These are phyloP conservation scores for Pelecanoides urinatrix DNA, from an alignment of 2,113 vertebrate genomes.

Conservation along the genomic window DNA sequence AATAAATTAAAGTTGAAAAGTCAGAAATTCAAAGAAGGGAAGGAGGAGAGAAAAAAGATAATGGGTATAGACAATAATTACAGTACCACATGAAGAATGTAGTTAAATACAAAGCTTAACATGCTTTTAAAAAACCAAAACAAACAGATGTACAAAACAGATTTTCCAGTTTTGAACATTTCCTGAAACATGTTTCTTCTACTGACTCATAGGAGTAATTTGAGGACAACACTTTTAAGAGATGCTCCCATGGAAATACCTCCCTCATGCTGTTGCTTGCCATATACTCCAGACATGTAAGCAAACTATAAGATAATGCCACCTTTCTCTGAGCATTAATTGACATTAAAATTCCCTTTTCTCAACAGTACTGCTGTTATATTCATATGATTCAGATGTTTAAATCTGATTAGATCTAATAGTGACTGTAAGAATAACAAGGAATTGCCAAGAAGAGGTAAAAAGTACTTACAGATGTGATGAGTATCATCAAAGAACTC, in stretches of 20 bases:
- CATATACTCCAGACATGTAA: background rate
- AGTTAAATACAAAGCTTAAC: background rate
- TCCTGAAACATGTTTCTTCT: background rate
- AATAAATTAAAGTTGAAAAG: background rate
- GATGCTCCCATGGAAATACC: background rate
- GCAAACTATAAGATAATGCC: background rate
- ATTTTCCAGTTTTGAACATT: background rate
- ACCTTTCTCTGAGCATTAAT: background rate
- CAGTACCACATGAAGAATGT: background rate
- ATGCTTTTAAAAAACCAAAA: background rate
- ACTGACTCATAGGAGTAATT: background rate
- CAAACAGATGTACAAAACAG: background rate
- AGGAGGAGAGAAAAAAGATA: background rate
- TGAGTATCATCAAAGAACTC: background rate
- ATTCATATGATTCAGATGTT: background rate
- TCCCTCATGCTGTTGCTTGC: background rate
- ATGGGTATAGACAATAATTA: background rate
- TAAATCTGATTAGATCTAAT: background rate
- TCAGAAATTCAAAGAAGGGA: background rate
- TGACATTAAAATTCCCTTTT: background rate
- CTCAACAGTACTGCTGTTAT: background rate
- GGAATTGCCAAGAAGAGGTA: background rate
- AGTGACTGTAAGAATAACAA: background rate
- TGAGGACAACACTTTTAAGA: background rate
- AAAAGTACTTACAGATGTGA: background rate